phyloP scores from a whole-genome alignment of 1,140 invertebrate genomes.

The Papilio glaucus region DNA sequence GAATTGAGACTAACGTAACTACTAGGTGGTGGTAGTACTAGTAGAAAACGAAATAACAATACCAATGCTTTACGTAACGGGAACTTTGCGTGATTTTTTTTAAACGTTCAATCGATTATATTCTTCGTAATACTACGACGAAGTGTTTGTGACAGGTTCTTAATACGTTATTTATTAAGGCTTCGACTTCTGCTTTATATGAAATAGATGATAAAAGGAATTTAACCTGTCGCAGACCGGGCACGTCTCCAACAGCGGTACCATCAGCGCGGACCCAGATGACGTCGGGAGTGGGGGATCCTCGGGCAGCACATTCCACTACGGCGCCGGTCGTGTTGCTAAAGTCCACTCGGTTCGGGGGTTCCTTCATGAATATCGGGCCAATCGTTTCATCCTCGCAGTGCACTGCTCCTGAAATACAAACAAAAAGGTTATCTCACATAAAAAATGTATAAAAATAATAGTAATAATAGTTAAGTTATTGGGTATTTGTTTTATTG shows the following conservation, averaged over 20 bases:
- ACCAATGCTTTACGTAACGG: too few species aligned
- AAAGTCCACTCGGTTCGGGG: slow-evolving; percentile 95
- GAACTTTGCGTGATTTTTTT: too few species aligned
- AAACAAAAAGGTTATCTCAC: slow-evolving; percentile 31
- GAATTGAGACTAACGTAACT: too few species aligned
- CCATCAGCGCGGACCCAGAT: slow-evolving; percentile 96
- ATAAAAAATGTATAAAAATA: slow-evolving; percentile 9
- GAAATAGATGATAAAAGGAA: slow-evolving; percentile 1
- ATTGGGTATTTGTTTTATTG: too few species aligned
- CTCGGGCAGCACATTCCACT: slow-evolving; percentile 95
- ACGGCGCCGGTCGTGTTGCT: slow-evolving; percentile 96
- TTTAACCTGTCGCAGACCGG: slow-evolving; percentile 91
- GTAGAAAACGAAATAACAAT: too few species aligned
- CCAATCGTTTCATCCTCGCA: slow-evolving; percentile 90
- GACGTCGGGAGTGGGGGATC: slow-evolving; percentile 94
- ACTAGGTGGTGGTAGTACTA: too few species aligned
- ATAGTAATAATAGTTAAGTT: not conserved
- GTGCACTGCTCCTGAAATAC: slow-evolving; percentile 72
- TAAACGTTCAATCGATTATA: too few species aligned
- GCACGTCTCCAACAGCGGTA: slow-evolving; percentile 93
- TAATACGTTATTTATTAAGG: not conserved
- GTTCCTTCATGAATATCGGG: slow-evolving; percentile 96
- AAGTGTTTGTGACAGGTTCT: too few species aligned
- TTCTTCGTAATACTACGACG: too few species aligned
- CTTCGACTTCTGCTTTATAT: not conserved